Conservation (phyloP, 2,888 invertebrate genomes). For the Calliphora vomitoria region DNA sequence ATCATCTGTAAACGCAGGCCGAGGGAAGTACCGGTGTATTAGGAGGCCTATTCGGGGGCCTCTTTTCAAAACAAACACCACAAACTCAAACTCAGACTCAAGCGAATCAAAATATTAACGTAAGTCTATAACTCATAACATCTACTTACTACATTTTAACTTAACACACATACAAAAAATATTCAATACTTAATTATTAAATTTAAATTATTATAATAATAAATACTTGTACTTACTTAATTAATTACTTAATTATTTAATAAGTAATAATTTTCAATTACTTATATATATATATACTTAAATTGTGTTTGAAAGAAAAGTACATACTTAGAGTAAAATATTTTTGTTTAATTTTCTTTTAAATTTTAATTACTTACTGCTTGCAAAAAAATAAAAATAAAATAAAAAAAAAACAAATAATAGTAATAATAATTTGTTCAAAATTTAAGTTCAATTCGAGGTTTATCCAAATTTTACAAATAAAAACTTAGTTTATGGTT, state of each 20-base stretch:
- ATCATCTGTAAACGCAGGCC: slow-evolving; percentile 81
- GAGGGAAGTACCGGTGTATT: slow-evolving; percentile 84
- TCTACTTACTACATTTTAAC: slow-evolving; percentile 58
- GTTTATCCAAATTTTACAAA: slow-evolving; percentile 15
- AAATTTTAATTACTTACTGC: slow-evolving; percentile 23
- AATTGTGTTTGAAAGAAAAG: slow-evolving; percentile 28
- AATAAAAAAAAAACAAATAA: background rate
- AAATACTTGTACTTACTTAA: background rate
- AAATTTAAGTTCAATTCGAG: slow-evolving; percentile 24
- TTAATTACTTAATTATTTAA: slow-evolving; percentile 12
- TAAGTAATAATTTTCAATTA: slow-evolving; percentile 1
- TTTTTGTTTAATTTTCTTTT: slow-evolving; percentile 24
- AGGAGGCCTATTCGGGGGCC: slow-evolving; percentile 84
- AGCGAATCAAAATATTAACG: slow-evolving; percentile 82
- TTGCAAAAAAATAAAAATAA: slow-evolving; percentile 20
- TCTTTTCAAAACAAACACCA: slow-evolving; percentile 83
- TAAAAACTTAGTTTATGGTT: slow-evolving; percentile 10
- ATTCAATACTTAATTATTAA: slow-evolving; percentile 27
- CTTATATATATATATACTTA: background rate
- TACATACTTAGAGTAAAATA: background rate
- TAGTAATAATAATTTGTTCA: slow-evolving; percentile 19
- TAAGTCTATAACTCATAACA: slow-evolving; percentile 80
- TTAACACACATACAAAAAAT: slow-evolving; percentile 45
- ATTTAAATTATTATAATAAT: too few relatives aligned
- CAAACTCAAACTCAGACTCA: slow-evolving; percentile 83